These are phyloP conservation scores for Philonicus albiceps DNA, from an alignment of 2,888 invertebrate species.

Conservation along the genomic window DNA sequence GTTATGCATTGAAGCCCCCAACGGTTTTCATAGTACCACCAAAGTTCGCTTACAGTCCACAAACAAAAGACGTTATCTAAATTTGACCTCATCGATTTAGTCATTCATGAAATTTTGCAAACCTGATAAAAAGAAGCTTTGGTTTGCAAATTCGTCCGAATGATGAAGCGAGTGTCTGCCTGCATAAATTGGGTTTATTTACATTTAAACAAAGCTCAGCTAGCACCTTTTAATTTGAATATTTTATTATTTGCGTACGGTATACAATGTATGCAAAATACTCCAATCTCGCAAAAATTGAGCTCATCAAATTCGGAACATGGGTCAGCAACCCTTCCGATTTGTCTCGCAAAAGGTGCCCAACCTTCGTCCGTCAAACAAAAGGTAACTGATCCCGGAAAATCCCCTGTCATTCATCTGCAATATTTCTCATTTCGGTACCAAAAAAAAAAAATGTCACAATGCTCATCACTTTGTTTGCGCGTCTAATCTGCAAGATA, in stretches of 20 bases:
- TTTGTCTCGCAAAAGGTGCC: neutral
- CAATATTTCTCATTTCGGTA: neutral
- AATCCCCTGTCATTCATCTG: neutral
- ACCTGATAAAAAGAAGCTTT: neutral
- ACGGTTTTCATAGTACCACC: neutral
- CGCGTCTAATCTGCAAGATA: neutral
- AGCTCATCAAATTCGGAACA: neutral
- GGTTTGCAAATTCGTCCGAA: neutral
- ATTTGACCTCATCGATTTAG: neutral
- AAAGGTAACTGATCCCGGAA: neutral
- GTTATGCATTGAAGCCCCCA: no score
- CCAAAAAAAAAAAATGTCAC: neutral
- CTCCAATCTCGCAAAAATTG: neutral
- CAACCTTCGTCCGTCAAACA: slow-evolving; percentile 14
- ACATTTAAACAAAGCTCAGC: neutral
- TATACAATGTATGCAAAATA: neutral
- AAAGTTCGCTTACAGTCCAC: neutral
- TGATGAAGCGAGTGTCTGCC: neutral
- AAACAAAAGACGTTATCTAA: neutral
- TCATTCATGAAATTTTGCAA: neutral
- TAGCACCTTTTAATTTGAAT: neutral
- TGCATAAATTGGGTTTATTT: neutral
- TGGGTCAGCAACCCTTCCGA: neutral
- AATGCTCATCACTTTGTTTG: neutral
- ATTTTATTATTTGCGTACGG: neutral